These are phyloP conservation scores for Pituophis catenifer DNA, from an alignment of 2,113 vertebrate genomes.

Conservation along the genomic window DNA sequence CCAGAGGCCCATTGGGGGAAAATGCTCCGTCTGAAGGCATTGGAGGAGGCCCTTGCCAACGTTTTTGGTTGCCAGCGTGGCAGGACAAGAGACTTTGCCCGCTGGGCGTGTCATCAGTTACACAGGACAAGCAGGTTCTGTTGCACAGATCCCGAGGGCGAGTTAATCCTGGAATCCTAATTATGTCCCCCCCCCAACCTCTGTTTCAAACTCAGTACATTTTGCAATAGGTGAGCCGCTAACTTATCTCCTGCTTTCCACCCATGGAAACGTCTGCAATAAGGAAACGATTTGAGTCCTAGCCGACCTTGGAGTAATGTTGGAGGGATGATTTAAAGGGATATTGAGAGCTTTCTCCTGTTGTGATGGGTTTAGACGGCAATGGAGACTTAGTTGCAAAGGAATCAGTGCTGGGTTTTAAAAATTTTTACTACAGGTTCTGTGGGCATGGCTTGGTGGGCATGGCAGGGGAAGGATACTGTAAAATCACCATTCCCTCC, in stretches of 20 bases:
- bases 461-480: too few species aligned
- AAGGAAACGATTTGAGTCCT: too few species aligned
- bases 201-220: background rate
- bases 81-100: background rate
- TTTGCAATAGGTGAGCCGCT: background rate
- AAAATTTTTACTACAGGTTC: too few species aligned
- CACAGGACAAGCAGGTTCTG: too few species aligned
- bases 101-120: background rate
- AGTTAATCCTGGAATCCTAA: background rate
- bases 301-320: background rate
- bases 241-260: background rate
- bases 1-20: background rate
- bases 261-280: accelerated
- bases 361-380: background rate
- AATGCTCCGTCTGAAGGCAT: background rate
- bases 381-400: background rate
- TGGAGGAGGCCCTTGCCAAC: background rate
- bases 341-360: background rate
- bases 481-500: too few species aligned
- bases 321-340: background rate
- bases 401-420: background rate
- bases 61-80: constrained; percentile 9
- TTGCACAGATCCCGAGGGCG: background rate
- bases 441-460: too few species aligned
- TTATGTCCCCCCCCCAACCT: accelerated